These are phyloP conservation scores for Paramisgurnus dabryanus DNA, from an alignment of 2,113 vertebrate species.

Conservation along the genomic window DNA sequence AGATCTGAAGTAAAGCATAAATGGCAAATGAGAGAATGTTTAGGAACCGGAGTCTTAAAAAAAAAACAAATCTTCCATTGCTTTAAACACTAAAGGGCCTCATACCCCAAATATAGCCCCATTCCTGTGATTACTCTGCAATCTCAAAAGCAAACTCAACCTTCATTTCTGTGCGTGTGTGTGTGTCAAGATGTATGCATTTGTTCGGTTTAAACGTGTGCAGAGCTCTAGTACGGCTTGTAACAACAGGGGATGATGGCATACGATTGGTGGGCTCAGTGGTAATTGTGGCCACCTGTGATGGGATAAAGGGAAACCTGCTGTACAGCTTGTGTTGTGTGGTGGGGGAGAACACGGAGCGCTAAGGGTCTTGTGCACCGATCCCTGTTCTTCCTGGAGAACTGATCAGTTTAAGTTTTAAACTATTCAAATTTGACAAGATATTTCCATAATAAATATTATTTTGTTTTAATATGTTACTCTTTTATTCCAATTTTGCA, in stretches of 20 bases:
- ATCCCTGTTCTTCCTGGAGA: not conserved
- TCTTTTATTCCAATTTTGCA: not conserved
- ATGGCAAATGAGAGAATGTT: conserved; percentile 14
- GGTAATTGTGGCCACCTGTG: conserved; percentile 75
- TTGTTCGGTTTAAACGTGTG: conserved; percentile 56
- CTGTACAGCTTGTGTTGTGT: not conserved
- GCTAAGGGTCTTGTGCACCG: not conserved
- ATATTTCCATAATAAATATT: not conserved
- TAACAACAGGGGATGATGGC: conserved; percentile 67
- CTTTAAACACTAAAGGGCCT: conserved; percentile 13
- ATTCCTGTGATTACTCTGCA: conserved; percentile 1
- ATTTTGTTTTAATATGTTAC: not conserved
- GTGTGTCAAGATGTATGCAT: conserved; percentile 28
- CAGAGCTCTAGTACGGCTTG: conserved; percentile 60
- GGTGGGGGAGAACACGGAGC: not conserved
- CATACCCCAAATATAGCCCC: not conserved
- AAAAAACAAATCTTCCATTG: conserved; percentile 10
- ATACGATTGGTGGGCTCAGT: conserved; percentile 63
- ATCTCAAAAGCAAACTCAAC: conserved; percentile 14
- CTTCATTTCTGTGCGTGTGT: not conserved
- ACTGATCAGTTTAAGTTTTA: not conserved
- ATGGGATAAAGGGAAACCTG: conserved; percentile 43
- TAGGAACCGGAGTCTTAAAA: not conserved
- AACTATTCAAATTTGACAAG: not conserved
- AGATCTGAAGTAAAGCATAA: not conserved